Conservation (phyloP, 2,113 vertebrate genomes). For the Ciconia stormi region DNA sequence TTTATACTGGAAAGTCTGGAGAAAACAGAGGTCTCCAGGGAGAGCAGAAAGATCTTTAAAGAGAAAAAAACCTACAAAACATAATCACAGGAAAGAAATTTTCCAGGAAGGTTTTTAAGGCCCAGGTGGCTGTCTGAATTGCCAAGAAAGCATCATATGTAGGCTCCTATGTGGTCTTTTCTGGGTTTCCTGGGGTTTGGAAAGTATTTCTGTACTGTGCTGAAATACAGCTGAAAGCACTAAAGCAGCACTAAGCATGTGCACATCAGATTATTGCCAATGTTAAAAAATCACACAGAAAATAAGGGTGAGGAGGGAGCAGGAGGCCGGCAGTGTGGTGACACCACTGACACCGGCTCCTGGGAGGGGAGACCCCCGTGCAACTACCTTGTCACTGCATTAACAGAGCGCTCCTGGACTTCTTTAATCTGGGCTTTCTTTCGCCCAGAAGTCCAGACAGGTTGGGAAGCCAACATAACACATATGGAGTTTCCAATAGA, state of each 20-base stretch:
- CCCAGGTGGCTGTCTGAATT: neutral
- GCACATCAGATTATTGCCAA: neutral
- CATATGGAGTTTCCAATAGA: neutral
- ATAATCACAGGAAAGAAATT: neutral
- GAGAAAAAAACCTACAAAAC: neutral
- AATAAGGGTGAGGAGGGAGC: neutral
- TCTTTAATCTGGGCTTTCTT: neutral
- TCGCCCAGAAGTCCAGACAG: neutral
- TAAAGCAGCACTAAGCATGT: neutral
- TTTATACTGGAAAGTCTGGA: neutral
- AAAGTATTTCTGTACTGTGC: neutral
- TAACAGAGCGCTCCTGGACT: neutral
- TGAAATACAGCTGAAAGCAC: neutral
- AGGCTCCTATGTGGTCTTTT: neutral
- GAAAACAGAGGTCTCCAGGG: neutral
- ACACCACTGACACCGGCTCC: neutral
- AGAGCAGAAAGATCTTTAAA: neutral
- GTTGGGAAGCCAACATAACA: neutral
- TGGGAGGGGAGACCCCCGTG: neutral
- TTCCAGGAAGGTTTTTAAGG: neutral
- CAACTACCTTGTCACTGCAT: rapidly evolving
- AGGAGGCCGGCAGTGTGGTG: rapidly evolving
- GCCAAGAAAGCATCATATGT: neutral
- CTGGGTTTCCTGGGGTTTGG: neutral
- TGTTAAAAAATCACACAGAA: neutral